These are phyloP conservation scores for Hybognathus amarus DNA, from an alignment of 2,797 vertebrate genomes.

Conservation along the genomic window DNA sequence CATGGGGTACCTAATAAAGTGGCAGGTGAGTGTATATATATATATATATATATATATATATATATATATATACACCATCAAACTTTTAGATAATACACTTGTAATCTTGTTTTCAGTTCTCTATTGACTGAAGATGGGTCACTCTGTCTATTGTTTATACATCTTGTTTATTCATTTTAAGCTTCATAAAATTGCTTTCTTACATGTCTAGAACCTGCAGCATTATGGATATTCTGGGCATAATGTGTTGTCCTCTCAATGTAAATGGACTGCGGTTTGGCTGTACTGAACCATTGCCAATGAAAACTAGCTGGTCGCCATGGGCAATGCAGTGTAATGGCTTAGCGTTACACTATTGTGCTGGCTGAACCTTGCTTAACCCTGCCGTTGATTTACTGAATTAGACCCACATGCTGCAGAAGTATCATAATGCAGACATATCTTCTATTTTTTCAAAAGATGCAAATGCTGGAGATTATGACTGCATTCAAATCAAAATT, in stretches of 20 bases:
- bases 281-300: conserved; percentile 28
- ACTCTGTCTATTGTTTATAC: neutral
- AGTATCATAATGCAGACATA: conserved; percentile 37
- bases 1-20: too few species aligned
- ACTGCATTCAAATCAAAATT: conserved; percentile 12
- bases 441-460: conserved; percentile 39
- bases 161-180: conserved; percentile 7
- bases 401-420: conserved; percentile 31
- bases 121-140: neutral
- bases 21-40: too few species aligned
- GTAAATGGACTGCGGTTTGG: conserved; percentile 24
- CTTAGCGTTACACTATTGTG: conserved; percentile 23
- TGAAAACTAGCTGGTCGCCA: conserved; percentile 45
- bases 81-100: neutral
- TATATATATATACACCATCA: neutral
- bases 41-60: too few species aligned
- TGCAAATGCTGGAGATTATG: conserved; percentile 24
- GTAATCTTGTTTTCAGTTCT: neutral
- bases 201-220: conserved; percentile 19
- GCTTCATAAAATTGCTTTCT: conserved; percentile 29
- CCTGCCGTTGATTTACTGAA: conserved; percentile 34
- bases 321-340: conserved; percentile 46
- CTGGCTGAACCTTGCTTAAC: conserved; percentile 44
- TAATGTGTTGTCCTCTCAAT: conserved; percentile 26
- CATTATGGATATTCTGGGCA: conserved; percentile 18